These are phyloP conservation scores for Tapera naevia DNA, from an alignment of 2,797 vertebrate genomes.

Conservation along the genomic window DNA sequence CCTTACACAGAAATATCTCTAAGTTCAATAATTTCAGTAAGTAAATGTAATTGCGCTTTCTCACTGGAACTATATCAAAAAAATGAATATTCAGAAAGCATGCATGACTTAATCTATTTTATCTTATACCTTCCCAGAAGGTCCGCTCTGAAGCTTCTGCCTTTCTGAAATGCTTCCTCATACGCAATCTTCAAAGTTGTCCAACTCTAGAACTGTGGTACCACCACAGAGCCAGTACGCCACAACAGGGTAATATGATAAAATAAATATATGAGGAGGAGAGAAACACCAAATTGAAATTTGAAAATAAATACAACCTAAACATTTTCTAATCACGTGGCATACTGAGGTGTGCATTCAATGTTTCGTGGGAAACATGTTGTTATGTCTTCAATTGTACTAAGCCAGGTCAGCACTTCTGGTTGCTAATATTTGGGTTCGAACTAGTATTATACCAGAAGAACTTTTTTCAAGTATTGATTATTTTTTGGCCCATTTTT, in stretches of 20 bases:
- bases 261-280: background rate
- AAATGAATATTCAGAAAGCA: background rate
- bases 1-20: background rate
- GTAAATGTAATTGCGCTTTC: background rate
- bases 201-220: background rate
- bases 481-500: no score
- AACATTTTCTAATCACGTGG: background rate
- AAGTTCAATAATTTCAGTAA: background rate
- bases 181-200: background rate
- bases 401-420: background rate
- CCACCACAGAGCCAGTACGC: background rate
- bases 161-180: background rate
- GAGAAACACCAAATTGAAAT: background rate
- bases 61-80: background rate
- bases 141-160: background rate
- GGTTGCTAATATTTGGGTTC: background rate
- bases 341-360: fast-evolving
- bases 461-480: background rate
- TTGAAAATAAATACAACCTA: background rate
- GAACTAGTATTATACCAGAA: background rate
- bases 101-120: background rate
- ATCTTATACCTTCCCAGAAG: background rate
- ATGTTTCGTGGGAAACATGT: background rate
- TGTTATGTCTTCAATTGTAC: background rate
- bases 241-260: fast-evolving